Base-by-base conservation (phyloP, 2,797 vertebrate species). In the Tapera naevia region DNA sequence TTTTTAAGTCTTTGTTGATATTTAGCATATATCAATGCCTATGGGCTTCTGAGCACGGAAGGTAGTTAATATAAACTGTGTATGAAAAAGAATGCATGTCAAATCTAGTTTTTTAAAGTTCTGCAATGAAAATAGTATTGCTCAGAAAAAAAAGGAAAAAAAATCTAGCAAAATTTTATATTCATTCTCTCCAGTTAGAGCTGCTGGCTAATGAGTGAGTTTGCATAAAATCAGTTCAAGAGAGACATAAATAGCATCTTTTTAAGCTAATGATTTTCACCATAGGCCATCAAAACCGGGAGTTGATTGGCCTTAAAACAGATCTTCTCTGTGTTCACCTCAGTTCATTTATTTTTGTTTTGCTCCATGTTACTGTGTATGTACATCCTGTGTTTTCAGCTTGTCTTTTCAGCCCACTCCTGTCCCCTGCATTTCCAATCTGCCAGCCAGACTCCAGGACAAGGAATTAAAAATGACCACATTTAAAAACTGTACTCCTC, bases 181-280 rank as follows among this genome's bases (percentile, higher is more conserved):
- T 43, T 19, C 3, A 5, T 60, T 79, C 54, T 91, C 46, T 80
- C 56, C 62, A 54, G 45, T 80, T 80, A 89, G 81, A 88, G 95
- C 35, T 43, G 18, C 65, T 86, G 45, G 65, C 58, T 92, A 91
- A 89, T 56, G 73, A 91, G 76, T 50, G 58, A 60, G 64, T 80
- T 71, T 32, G 61, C 21, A 3, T 43, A 86, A 89, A 88, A 46
- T 86, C 69, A 23, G 30, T 92, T 86, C 91, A 81, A 93, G 57
- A 48, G 72, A 48, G 15, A 93, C 70, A 88, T 53, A 88, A 85
- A 73, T 15, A 74, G 51, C 39, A 74, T 91, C 84, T 91, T 92
- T 82, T 95, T 96, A 91, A 94, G 76, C 78, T 91, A 96, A 96
- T 74, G 71, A 85, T 94, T 97, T 96, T 97, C 87, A 96, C 83